Conservation (phyloP, 2,888 invertebrate species). For the Oxytorus armatus region DNA sequence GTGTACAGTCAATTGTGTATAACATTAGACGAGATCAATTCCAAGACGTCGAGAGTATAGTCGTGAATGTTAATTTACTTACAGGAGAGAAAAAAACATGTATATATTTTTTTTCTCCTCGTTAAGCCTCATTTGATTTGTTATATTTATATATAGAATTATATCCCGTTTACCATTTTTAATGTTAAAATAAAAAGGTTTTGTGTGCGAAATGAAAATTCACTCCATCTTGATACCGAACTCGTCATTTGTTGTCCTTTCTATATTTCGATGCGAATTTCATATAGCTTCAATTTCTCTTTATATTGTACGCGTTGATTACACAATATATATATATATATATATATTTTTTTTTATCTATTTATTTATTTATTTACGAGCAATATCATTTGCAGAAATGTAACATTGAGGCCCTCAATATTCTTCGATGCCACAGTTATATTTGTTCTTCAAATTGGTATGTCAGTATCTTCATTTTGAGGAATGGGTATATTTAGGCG, state of each 20-base stretch:
- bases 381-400: no score
- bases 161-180: not conserved
- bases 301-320: conserved; percentile 66
- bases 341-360: no score
- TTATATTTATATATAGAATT: not conserved
- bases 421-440: no score
- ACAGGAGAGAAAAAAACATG: not conserved
- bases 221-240: conserved; percentile 15
- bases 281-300: conserved; percentile 48
- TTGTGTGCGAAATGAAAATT: not conserved
- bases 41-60: conserved; percentile 55
- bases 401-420: no score
- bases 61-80: conserved; percentile 25
- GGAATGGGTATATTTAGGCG: not conserved
- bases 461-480: not conserved
- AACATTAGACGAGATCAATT: conserved; percentile 69
- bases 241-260: conserved; percentile 21
- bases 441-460: no score
- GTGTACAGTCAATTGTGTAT: conserved; percentile 71
- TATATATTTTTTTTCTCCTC: not conserved
- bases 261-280: conserved; percentile 30
- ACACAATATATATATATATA: conserved; percentile 55
- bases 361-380: no score
- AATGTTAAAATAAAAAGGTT: not conserved
- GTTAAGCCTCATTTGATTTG: not conserved